These are phyloP conservation scores for Drosophila guanche DNA, from an alignment of 1,140 invertebrate genomes.

Conservation along the genomic window DNA sequence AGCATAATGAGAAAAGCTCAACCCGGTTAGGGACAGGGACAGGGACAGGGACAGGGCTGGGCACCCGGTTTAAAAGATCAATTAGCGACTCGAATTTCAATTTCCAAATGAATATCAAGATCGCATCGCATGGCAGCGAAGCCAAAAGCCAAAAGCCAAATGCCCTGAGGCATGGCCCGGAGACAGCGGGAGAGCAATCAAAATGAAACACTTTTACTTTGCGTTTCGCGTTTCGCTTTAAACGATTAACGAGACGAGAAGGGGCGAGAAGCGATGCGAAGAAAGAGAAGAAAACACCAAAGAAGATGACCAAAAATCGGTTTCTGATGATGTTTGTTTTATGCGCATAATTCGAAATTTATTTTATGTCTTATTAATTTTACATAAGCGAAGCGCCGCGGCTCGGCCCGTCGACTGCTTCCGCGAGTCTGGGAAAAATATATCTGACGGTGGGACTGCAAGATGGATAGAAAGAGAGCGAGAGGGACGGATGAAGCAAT, in stretches of 20 bases:
- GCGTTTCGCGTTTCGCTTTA: constrained; percentile 59
- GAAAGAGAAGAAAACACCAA: neutral
- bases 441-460: neutral
- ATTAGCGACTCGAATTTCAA: constrained; percentile 30
- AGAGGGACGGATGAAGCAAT: constrained; percentile 35
- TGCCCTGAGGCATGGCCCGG: no score
- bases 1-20: constrained; percentile 36
- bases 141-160: no score
- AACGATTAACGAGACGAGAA: constrained; percentile 33
- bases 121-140: no score
- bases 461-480: neutral
- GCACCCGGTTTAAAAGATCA: constrained; percentile 16
- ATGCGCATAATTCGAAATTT: constrained; percentile 68
- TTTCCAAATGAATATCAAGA: neutral
- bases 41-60: neutral
- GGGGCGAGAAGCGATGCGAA: neutral
- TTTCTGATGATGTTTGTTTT: constrained; percentile 57
- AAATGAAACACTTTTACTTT: constrained; percentile 68
- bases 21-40: constrained; percentile 1
- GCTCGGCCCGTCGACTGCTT: constrained; percentile 4
- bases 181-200: constrained; percentile 24
- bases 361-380: constrained; percentile 73
- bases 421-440: constrained; percentile 52
- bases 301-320: constrained; percentile 27
- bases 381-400: constrained; percentile 50